Evolutionary conservation across 2,888 invertebrate species (phyloP), one percentile per base, ranked within the genome.

Genomic region (Fissipunctia ypsillon): DNA sequence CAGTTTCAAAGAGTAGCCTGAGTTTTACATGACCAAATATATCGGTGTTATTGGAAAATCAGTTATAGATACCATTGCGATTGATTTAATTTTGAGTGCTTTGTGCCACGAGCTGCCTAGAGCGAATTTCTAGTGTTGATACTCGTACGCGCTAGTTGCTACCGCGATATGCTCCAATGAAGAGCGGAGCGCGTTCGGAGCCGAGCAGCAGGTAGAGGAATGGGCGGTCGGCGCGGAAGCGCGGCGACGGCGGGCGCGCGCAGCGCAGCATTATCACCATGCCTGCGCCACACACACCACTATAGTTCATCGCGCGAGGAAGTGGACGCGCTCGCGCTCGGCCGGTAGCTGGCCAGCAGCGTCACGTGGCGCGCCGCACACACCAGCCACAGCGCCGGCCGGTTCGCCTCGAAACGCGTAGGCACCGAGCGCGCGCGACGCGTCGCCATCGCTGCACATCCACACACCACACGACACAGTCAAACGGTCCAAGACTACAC

Each of bases 191-290:
- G 75, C 81, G 83, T 22, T 89, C 88, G 54, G 86, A 78, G 86
- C 86, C 91, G 63, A 87, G 66, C 79, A 94, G 91, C 80, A 92
- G 67, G 92, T 93, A 95, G 85, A 94, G 88, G 94, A 94, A 96
- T 43, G 96, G 93, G n/a, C 91, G 94, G 88, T 96, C 93, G 41
- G 95, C 96, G 77, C 65, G 79, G 94, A 96, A 95, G 74, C 70
- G 71, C 54, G 83, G 88, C 83, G 91, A 38, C 52, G 91, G 91
- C 70, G 84, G 88, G 31, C 83, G 89, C 69, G 92, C 92, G 87
- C 95, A 94, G 73, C 94, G 93, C 92, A 94, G 78, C 95, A 94
- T 94, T 84, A 95, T 25, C 93, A 94, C 94, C 94, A 95, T 93
- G 90, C 94, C 95, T 95, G 94, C 88, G 89, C 90, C 88, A 88